Base-by-base conservation (phyloP, 2,797 vertebrate species). In the Emys orbicularis region DNA sequence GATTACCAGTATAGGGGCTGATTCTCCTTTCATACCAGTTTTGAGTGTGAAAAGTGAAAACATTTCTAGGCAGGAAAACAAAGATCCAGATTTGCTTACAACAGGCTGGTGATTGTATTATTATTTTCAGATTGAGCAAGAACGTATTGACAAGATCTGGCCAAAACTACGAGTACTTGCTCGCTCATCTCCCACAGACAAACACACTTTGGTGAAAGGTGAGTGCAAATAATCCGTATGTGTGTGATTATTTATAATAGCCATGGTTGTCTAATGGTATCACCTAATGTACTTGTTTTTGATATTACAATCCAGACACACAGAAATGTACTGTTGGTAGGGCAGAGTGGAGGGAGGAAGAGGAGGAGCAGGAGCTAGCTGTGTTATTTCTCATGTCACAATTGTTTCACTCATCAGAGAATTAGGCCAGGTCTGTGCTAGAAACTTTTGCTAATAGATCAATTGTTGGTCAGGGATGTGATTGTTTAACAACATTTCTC, bases 121-220 rank as follows among this genome's bases (percentile, higher is more conserved):
- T 19, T 49, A 85, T 82, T 34, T 96, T 37, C 93, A 98, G 99
- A 99, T 99, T 74, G 99, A 99, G 84, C 99, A 99, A 97, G 99
- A 99, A 95, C 98, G 99, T 47, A 99, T 99, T 34, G 99, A 99
- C 98, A 99, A 99, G 97, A 99, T 99, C 97, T 99, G 99, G 99
- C 99, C 99, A 53, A 99, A 99, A 96, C 98, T 99, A 37, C 98
- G 99, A 74, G 99, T 99, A 86, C 98, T 99, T 8, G 99, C 99
- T 90, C 98, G 99, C 89, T 99, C 98, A 10, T 99, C 98, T 81
- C 98, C 98, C 68, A 99, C 99, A 0, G 99, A 99, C 98, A 99
- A 99, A 93, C 99, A 99, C 94, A 99, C 99, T 4, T 93, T 99
- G 95, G 99, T 99, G 56, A 99, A 99, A 99, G 99, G 99, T 99